These are phyloP conservation scores for Nematostella vectensis DNA, from an alignment of 92 coral and sea anemone genomes.

Conservation along the genomic window DNA sequence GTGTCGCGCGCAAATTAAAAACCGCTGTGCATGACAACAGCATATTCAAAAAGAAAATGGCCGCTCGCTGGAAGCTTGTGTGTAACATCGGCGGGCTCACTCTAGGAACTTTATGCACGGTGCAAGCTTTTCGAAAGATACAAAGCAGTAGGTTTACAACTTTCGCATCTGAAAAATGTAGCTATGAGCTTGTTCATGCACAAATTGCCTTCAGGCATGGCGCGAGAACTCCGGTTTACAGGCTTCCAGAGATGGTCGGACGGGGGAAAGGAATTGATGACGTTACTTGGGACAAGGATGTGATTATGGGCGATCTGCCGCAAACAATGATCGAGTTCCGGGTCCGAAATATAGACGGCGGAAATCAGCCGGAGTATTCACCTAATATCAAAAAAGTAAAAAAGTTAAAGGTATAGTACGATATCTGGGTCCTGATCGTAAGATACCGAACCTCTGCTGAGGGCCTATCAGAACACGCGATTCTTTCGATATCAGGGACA, in stretches of 20 bases:
- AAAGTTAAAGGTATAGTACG: constrained; percentile 44
- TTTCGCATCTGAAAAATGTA: constrained; percentile 20
- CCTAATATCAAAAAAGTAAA: constrained; percentile 29
- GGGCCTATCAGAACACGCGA: no score
- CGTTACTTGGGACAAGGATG: constrained; percentile 53
- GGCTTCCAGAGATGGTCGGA: constrained; percentile 26
- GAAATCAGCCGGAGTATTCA: constrained; percentile 34
- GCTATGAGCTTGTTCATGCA: constrained; percentile 53
- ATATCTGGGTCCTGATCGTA: no score
- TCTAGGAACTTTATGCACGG: constrained; percentile 44
- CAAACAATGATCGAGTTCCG: constrained; percentile 49
- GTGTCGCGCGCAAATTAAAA: no score
- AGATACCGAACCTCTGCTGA: no score
- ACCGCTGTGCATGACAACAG: neutral
- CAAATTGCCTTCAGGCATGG: constrained; percentile 94
- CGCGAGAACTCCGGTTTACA: constrained; percentile 80
- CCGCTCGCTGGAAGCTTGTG: constrained; percentile 18
- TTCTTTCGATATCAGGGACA: no score
- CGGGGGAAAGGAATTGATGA: constrained; percentile 22
- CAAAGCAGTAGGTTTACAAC: neutral
- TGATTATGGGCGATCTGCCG: constrained; percentile 56
- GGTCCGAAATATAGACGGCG: constrained; percentile 50
- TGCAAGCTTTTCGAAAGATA: constrained; percentile 18
- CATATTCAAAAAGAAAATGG: constrained; percentile 35
- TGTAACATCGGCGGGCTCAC: constrained; percentile 40